Evolutionary conservation across 2,113 vertebrate genomes (phyloP).

Genomic region (Neomonachus schauinslandi): DNA sequence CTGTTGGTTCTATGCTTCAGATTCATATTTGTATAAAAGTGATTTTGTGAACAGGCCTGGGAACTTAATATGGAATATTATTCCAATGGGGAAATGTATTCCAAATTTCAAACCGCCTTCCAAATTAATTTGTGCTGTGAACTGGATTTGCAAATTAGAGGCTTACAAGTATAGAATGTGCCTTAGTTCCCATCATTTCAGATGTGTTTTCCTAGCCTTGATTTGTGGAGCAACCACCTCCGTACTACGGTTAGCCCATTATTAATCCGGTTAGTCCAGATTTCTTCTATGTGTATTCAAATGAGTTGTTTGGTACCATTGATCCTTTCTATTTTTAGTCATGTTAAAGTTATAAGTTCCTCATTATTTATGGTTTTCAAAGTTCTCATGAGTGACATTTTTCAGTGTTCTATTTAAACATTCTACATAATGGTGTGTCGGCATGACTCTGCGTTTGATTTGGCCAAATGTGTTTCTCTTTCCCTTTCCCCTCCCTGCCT

Average conservation of each 20-base stretch:
- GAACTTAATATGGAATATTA: not conserved
- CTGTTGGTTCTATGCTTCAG: not conserved
- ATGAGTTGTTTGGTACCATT: not conserved
- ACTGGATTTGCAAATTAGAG: constrained; percentile 27
- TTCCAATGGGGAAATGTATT: not conserved
- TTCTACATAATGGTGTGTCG: not conserved
- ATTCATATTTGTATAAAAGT: constrained; percentile 12
- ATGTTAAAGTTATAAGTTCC: not conserved
- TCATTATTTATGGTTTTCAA: not conserved
- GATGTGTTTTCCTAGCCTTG: not conserved
- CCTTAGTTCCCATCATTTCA: not conserved
- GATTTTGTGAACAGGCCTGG: not conserved
- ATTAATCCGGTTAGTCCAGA: not conserved
- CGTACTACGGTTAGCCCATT: not conserved
- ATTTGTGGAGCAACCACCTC: not conserved
- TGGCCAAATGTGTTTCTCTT: not conserved
- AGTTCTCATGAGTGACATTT: not conserved
- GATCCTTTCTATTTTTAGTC: not conserved
- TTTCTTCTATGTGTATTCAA: not conserved
- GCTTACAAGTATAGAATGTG: not conserved
- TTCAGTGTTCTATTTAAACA: not conserved
- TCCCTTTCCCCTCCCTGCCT: not conserved
- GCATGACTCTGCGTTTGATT: not conserved
- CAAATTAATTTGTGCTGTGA: constrained; percentile 47
- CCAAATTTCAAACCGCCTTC: not conserved